These are phyloP conservation scores for Nyctereutes procyonoides DNA, from an alignment of 2,113 vertebrate genomes.

Conservation along the genomic window DNA sequence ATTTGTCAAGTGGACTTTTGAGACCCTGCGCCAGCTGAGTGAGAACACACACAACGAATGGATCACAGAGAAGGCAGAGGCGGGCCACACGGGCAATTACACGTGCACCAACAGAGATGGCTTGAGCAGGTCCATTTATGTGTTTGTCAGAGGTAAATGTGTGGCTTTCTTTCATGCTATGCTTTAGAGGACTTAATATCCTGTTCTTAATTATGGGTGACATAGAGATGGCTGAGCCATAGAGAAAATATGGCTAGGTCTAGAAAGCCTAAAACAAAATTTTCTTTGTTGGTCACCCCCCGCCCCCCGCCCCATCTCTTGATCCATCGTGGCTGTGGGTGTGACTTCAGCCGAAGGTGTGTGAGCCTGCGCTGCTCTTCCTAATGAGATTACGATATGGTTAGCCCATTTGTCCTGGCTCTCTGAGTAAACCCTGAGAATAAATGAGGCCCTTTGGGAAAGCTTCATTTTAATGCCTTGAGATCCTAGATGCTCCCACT, in stretches of 20 bases:
- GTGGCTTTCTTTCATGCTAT: neutral
- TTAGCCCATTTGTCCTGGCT: conserved; percentile 53
- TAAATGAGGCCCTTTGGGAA: conserved; percentile 69
- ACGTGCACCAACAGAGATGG: conserved; percentile 88
- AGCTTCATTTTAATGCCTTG: conserved; percentile 64
- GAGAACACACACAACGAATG: conserved; percentile 75
- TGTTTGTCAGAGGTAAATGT: conserved; percentile 95
- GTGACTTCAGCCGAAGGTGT: neutral
- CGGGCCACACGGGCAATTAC: conserved; percentile 90
- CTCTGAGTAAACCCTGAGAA: conserved; percentile 43
- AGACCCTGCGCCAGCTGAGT: conserved; percentile 51
- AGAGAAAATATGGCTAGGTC: neutral
- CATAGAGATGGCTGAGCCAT: neutral
- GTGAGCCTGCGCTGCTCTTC: neutral
- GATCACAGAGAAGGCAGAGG: conserved; percentile 75
- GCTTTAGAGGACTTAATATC: neutral
- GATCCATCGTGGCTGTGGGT: neutral
- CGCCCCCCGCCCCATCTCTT: neutral
- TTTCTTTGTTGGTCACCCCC: neutral
- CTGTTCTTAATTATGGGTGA: conserved; percentile 31
- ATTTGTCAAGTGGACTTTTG: conserved; percentile 85
- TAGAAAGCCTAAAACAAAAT: neutral
- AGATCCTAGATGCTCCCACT: conserved; percentile 64
- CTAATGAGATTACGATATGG: conserved; percentile 48
- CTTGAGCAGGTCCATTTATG: conserved; percentile 89